phyloP scores from a whole-genome alignment of 2,888 invertebrate species.

The Agonopterix arenella region DNA sequence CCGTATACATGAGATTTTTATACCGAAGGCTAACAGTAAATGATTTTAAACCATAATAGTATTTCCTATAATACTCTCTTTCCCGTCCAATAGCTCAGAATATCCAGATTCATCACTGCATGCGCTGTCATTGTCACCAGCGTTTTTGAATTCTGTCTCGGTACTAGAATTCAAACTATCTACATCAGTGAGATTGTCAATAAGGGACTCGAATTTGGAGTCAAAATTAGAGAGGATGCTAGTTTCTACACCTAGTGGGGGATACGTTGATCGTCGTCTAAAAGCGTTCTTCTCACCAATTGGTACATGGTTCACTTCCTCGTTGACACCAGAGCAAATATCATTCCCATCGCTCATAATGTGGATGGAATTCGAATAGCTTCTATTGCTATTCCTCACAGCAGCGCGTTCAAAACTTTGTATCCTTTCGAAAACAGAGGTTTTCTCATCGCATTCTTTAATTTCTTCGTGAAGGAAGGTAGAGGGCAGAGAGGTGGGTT shows the following conservation, averaged over 20 bases:
- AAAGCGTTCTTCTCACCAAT: constrained; percentile 67
- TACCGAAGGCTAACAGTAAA: constrained; percentile 11
- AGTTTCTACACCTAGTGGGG: constrained; percentile 48
- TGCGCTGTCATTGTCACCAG: constrained; percentile 85
- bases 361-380: constrained; percentile 35
- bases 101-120: constrained; percentile 95
- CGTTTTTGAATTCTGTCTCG: constrained; percentile 66
- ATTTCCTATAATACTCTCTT: constrained; percentile 66
- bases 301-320: constrained; percentile 66
- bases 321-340: constrained; percentile 12
- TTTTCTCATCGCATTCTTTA: constrained; percentile 50
- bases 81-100: constrained; percentile 82
- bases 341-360: constrained; percentile 18
- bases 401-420: constrained; percentile 32
- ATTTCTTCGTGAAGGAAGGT: constrained; percentile 59
- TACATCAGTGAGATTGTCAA: constrained; percentile 57
- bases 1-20: constrained; percentile 6
- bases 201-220: constrained; percentile 58
- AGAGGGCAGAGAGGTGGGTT: constrained; percentile 67
- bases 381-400: constrained; percentile 26
- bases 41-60: constrained; percentile 63
- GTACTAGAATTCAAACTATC: constrained; percentile 58
- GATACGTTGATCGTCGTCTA: constrained; percentile 62
- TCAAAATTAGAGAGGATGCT: constrained; percentile 45
- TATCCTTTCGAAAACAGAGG: constrained; percentile 28